Base-by-base conservation (phyloP, 2,797 vertebrate genomes). In the Simalia tracyae region DNA sequence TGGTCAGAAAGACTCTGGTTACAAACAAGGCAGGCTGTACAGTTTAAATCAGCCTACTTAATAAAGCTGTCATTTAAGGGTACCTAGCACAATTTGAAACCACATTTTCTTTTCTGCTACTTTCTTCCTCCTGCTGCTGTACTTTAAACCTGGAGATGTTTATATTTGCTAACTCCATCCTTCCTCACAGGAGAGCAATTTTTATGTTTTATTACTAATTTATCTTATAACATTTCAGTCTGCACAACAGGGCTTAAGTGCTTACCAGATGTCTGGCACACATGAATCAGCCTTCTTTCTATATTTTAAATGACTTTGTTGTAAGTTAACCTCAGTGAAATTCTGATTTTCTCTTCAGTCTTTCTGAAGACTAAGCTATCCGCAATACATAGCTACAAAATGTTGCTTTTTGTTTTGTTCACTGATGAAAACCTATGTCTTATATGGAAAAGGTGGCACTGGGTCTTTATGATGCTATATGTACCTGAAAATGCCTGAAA, bases 151-250 rank as follows among this genome's bases (percentile, higher is more conserved):
- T 84, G 88, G 76, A 84, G 54, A 92, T 92, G 72, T 87, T 92
- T 93, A 60, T 92, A 68, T 61, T 72, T 93, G 60, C 42, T 5
- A 84, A 81, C 72, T 93, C 92, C 93, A 89, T 84, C 2, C n/a
- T 24, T 54, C 90, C 95, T 94, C 72, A 91, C 84, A 93, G 68
- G 46, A 87, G 0, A 89, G 5, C 9, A 92, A 24, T 15, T 89
- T 94, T 88, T 93, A 84, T 9, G 93, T 95, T 94, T 93, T 64
- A 90, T 89, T 93, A 24, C 1, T 92, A 87, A 93, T 12, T 91
- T 94, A 94, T 86, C 60, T 90, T 91, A 88, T 56, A 91, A 66
- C 54, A 86, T 94, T 94, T 91, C 92, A 94, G 93, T 2, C 11
- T 93, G 91, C 19, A 90, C 28, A 93, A 89, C 15, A 88, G 8